Percentiles rank a stretch among this genome's conserved stretches.
These are phyloP conservation scores for Melanocharis versteri DNA, from an alignment of 2,113 vertebrate genomes.

Conservation along the genomic window DNA sequence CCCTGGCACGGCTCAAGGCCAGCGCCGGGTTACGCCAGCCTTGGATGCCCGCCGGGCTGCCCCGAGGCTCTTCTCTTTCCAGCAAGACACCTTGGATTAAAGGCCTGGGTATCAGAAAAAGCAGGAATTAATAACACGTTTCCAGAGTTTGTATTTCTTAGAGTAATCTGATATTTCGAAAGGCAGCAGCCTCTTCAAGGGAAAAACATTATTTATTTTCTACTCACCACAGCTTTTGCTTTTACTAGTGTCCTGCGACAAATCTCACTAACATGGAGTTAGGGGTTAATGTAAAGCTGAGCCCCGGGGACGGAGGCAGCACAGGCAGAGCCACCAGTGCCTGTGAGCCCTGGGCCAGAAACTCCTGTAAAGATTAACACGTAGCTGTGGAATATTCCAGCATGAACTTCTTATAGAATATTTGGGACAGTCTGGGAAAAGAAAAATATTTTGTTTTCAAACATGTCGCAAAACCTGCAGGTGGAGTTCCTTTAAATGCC, in stretches of 20 bases:
- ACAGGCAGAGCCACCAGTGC: neutral
- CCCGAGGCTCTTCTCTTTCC: neutral
- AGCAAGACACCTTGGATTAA: neutral
- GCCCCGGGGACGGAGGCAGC: neutral
- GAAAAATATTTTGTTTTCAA: neutral
- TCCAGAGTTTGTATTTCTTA: neutral
- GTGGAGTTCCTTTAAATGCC: neutral
- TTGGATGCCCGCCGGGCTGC: rapidly evolving
- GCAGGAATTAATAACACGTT: neutral
- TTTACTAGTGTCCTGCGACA: rapidly evolving
- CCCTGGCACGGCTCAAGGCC: neutral
- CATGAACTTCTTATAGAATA: neutral
- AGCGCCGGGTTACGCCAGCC: rapidly evolving
- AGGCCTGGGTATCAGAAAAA: neutral
- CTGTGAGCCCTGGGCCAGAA: neutral
- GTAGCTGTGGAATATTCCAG: neutral
- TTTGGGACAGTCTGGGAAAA: neutral
- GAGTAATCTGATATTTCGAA: neutral
- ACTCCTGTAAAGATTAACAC: neutral
- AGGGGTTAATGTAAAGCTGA: neutral
- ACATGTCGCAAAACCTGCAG: neutral
- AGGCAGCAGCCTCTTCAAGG: neutral
- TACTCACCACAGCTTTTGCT: neutral
- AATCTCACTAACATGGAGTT: neutral
- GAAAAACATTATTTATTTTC: neutral